Base-by-base conservation (phyloP, 1,140 invertebrate species). In the Diprion similis region DNA sequence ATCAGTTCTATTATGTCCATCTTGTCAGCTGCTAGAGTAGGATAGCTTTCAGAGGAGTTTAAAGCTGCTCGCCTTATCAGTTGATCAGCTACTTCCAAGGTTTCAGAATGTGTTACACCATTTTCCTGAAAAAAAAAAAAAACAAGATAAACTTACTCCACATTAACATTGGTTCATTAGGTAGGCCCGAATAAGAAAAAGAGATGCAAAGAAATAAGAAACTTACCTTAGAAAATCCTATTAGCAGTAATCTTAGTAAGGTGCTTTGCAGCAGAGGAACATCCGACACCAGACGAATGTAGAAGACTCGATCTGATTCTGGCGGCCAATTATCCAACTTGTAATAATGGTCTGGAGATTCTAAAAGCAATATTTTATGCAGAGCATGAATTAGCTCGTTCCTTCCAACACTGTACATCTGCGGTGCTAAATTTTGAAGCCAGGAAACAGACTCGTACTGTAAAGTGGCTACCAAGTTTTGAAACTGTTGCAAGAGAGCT, bases 321-420 rank as follows among this genome's bases (percentile, higher is more conserved):
- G 95, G 91, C 0, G 97, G 97, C 97, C 97, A 99, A 84, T 95
- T 97, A 86, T 99, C 98, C 75, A 95, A 91, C 81, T 95, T 96
- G 81, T 94, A 96, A 87, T 98, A 98, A 65, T 94, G 92, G 73
- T 98, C 97, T 1, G 92, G 87, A 73, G 92, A 90, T 84, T 98
- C 97, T 80, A 98, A 89, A 69, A 98, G 92, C 79, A 98, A 89
- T 70, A 97, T 90, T 88, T 98, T 98, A 79, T 96, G 93, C 48
- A 98, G 86, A 24, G 93, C 94, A 76, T 94, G 93, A 68, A 94
- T 89, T 80, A 94, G 95, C 73, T 97, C 96, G 47, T 89, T 89
- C 11, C 91, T 88, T 37, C 90, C 91, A 4, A 96, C 92, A 67
- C 93, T 90, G 84, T 94, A 96, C 59, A 95, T 88, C 70, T 92